Evolutionary conservation across 2,888 invertebrate genomes (phyloP), one percentile per base, ranked within the genome.

Genomic region (Osmoderma eremita): DNA sequence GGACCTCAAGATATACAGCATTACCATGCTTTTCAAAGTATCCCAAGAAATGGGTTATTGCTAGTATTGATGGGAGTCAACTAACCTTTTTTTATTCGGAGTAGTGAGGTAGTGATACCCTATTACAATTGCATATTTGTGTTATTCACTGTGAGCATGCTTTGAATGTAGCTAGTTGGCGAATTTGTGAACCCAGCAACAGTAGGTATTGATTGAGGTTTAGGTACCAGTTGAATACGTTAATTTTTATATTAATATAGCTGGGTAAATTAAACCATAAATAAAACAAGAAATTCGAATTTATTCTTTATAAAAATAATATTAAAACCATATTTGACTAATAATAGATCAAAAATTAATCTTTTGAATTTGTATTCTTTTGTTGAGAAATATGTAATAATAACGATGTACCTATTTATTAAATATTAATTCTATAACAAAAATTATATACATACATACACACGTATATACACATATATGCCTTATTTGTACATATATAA

Each of bases 381-480:
- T 68, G 65, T 45, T 61, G 58, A 61, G 58, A 68, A 68, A 61
- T 68, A 65, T 58, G 65, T 68, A 63, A 67, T 67, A 69, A 70
- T 66, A 71, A 70, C 70, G 69, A 68, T 62, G 53, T 66, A 66
- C 64, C 68, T 68, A 68, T 65, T 63, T 79, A 78, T 79, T 79
- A 79, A 79, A 79, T 79, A 79, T 72, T 72, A 72, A 78, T 73
- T 80, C 79, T 80, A 80, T 81, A 81, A 81, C 80, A 81, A 81
- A 80, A 80, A 78, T 78, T 78, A 77, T 77, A 78, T 79, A 75
- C 73, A 69, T 72, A 72, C 70, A 70, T 64, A 50, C 67, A 65
- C 71, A 70, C 68, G 68, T 69, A 69, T 53, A 51, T 51, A 30
- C 63, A 64, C 18, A 64, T 79, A 80, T 79, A 80, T 78, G 76